Base-by-base conservation (phyloP, 2,888 invertebrate genomes). In the Hypercompe scribonia region DNA sequence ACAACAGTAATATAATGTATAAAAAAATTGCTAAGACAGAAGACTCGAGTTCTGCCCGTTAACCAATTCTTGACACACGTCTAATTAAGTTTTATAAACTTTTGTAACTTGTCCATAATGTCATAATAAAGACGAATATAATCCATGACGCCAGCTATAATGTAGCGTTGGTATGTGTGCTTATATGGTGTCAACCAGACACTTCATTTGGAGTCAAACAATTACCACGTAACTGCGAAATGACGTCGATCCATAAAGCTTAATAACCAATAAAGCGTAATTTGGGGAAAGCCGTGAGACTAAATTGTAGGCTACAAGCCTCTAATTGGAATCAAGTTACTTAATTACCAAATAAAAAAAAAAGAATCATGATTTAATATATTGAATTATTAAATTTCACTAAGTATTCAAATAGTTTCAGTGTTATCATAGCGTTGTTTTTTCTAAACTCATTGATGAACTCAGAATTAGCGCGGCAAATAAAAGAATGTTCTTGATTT, bases 181-280 rank as follows among this genome's bases (percentile, higher is more conserved):
- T 69, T 66, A 70, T 72, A 72, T 72, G 75, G 64, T 70, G 67
- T 63, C 69, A 70, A 72, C 39, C 69, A 66, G 46, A 70, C 67
- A 70, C 70, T 67, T 75, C 66, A 68, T 71, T 71, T 71, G 58
- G 71, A 33, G n/a, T 34, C 58, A 42, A 71, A 79, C 81, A 84
- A 84, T 84, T 83, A 84, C 83, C 84, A 83, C 72, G 77, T 79
- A 78, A 78, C 74, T 72, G 83, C 78, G 81, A 84, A 81, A 78
- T 79, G 74, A 75, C 75, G 63, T 72, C 67, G 73, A 61, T 76
- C 77, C 74, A 84, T 84, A 84, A 84, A 84, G 74, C 76, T 79
- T 77, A 61, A 81, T 77, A 65, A 71, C 77, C 80, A 81, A 84
- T 84, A 84, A 84, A 84, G 66, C 76, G 74, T 83, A 78, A 84